phyloP scores from a whole-genome alignment of 2,113 vertebrate genomes.

The Scatophagus argus region DNA sequence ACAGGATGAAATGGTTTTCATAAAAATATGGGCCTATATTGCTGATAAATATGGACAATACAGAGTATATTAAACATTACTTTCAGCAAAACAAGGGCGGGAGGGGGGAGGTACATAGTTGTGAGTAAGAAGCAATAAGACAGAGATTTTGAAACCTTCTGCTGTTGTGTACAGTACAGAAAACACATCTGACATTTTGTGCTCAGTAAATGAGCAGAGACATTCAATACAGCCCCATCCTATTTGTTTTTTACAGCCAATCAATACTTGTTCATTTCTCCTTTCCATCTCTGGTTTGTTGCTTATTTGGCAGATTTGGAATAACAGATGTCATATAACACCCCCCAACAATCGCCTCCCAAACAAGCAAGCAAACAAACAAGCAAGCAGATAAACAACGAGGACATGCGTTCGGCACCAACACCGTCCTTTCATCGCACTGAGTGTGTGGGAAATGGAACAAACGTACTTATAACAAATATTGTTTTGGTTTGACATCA shows the following conservation, averaged over 20 bases:
- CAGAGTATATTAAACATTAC: constrained; percentile 36
- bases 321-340: constrained; percentile 3
- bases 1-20: constrained; percentile 52
- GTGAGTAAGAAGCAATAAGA: constrained; percentile 1
- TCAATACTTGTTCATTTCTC: constrained; percentile 11
- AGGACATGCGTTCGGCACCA: neutral
- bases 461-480: neutral
- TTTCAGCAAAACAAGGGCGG: constrained; percentile 12
- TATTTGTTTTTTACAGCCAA: neutral
- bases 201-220: constrained; percentile 14
- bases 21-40: constrained; percentile 38
- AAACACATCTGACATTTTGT: constrained; percentile 10
- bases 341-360: neutral
- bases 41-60: constrained; percentile 55
- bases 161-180: neutral
- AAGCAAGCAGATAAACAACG: neutral
- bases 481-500: neutral
- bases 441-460: neutral
- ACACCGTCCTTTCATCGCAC: neutral
- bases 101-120: neutral
- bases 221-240: neutral
- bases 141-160: neutral
- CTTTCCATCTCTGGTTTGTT: neutral
- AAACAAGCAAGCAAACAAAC: neutral
- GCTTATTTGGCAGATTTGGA: neutral